A percentile compares a stretch with the other conserved stretches of the same genome.
phyloP scores from a whole-genome alignment of 2,797 vertebrate species.

The Tinamus major region DNA sequence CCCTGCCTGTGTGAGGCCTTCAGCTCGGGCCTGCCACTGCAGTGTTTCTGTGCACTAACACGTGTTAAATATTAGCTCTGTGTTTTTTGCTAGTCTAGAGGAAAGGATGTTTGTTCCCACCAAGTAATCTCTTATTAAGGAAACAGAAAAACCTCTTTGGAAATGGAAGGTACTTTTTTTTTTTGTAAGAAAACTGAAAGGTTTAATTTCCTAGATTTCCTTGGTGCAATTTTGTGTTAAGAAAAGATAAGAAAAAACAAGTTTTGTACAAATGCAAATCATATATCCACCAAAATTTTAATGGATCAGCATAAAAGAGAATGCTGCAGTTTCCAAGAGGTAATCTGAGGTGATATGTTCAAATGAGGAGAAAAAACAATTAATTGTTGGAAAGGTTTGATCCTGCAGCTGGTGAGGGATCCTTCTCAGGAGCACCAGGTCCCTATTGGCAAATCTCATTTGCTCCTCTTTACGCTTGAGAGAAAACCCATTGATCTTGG shows the following conservation, averaged over 20 bases:
- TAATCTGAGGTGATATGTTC: background rate
- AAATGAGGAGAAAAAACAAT: background rate
- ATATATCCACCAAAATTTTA: background rate
- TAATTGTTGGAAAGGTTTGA: background rate
- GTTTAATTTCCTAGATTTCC: background rate
- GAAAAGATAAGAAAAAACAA: background rate
- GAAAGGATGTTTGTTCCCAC: background rate
- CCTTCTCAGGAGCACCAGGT: background rate
- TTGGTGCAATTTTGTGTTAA: background rate
- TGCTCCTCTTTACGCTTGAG: background rate
- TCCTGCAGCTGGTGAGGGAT: background rate
- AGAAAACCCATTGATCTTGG: background rate
- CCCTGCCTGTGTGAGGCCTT: background rate
- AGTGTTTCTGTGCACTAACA: background rate
- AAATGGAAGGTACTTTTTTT: background rate
- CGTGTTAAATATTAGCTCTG: background rate
- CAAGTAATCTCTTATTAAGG: background rate
- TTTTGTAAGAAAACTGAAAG: background rate
- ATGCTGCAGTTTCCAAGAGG: background rate
- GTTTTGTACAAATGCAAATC: background rate
- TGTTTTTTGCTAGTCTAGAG: background rate
- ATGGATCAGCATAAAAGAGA: background rate
- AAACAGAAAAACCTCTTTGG: background rate
- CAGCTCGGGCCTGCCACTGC: background rate
- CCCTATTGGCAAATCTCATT: background rate